Percentiles rank a stretch among this genome's conserved stretches.
phyloP scores from a whole-genome alignment of 2,113 vertebrate genomes.

The zebrafish (Danio rerio) region DNA sequence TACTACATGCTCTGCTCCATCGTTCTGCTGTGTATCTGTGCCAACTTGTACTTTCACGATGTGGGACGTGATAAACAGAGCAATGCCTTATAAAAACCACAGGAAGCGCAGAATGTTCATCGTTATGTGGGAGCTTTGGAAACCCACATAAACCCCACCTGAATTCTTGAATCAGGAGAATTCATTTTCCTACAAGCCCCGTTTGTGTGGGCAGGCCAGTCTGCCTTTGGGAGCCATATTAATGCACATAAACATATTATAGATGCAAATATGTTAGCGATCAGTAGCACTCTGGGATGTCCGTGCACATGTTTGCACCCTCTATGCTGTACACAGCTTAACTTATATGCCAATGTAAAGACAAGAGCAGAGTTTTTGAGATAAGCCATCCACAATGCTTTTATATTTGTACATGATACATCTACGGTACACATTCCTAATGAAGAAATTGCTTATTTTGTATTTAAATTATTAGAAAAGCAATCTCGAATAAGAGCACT shows the following conservation, averaged over 20 bases:
- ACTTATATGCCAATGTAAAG: conserved; percentile 45
- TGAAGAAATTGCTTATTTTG: conserved; percentile 29
- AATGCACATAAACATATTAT: conserved; percentile 38
- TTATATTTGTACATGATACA: conserved; percentile 69
- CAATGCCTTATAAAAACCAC: conserved; percentile 53
- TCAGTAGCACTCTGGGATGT: conserved; percentile 51
- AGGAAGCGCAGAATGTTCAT: background rate
- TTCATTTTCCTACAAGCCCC: conserved; percentile 6
- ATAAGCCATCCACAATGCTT: conserved; percentile 71
- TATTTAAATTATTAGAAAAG: conserved; percentile 37
- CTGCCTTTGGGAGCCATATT: conserved; percentile 40
- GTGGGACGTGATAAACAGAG: conserved; percentile 80
- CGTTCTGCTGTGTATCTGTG: conserved; percentile 96
- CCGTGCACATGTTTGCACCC: conserved; percentile 42
- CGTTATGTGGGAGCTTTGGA: conserved; percentile 24
- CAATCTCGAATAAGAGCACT: conserved; percentile 54
- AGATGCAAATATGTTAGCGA: conserved; percentile 33
- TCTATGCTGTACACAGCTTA: conserved; percentile 40
- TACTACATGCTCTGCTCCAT: conserved; percentile 95
- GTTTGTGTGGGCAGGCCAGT: conserved; percentile 28
- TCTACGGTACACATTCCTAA: conserved; percentile 74
- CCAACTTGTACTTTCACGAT: conserved; percentile 97
- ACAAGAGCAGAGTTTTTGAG: conserved; percentile 45
- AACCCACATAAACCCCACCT: background rate
- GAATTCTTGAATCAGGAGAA: conserved; percentile 29